Conservation (phyloP, 2,797 vertebrate genomes). For the Mormyrus proboscirostris region DNA sequence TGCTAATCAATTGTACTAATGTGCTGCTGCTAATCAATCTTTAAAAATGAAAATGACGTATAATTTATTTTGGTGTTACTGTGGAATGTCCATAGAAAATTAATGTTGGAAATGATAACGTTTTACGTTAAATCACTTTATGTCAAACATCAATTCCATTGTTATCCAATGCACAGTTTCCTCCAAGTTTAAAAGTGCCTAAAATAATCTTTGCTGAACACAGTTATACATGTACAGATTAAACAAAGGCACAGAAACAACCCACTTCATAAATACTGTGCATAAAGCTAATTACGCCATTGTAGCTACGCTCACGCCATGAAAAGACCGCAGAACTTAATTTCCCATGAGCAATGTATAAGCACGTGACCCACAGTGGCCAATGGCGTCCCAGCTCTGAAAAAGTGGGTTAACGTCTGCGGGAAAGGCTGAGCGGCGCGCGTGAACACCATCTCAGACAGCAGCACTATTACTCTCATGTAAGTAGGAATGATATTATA, state of each 20-base stretch:
- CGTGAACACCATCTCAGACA: background rate
- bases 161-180: background rate
- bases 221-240: background rate
- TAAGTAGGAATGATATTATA: background rate
- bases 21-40: background rate
- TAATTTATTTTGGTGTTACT: background rate
- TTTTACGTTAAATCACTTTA: background rate
- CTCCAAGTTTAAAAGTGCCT: background rate
- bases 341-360: constrained; percentile 21
- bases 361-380: background rate
- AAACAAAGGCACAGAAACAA: background rate
- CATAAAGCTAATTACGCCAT: background rate
- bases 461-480: constrained; percentile 10
- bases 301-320: background rate
- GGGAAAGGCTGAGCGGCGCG: constrained; percentile 7
- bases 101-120: background rate
- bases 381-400: background rate
- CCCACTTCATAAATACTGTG: background rate
- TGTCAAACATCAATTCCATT: background rate
- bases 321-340: constrained; percentile 3
- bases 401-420: constrained; percentile 12
- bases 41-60: background rate
- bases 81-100: background rate
- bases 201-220: background rate
- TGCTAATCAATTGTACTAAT: background rate